Percentiles rank a stretch among this genome's conserved stretches.
phyloP scores from a whole-genome alignment of 2,113 vertebrate species.

The Burhinus oedicnemus region DNA sequence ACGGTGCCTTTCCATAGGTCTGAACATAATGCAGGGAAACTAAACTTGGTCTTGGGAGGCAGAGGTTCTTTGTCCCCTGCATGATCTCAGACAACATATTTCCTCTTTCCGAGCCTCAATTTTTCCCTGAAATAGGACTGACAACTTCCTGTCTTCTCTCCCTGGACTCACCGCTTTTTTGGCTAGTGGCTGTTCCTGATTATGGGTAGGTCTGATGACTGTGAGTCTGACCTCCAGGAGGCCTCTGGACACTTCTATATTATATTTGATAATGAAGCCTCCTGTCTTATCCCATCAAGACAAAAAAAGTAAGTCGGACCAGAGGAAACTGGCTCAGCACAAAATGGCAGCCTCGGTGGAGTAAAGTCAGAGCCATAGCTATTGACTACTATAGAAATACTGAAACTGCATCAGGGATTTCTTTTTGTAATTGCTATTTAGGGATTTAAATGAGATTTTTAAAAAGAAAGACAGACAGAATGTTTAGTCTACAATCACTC shows the following conservation, averaged over 20 bases:
- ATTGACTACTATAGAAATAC: conserved; percentile 60
- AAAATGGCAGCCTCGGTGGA: conserved; percentile 48
- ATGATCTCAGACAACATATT: background rate
- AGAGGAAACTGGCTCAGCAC: conserved; percentile 59
- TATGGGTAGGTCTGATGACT: conserved; percentile 1
- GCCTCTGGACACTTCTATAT: conserved; percentile 41
- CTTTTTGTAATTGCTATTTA: conserved; percentile 66
- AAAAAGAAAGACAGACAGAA: conserved; percentile 61
- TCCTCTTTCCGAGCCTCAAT: background rate
- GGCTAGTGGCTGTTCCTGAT: conserved; percentile 17
- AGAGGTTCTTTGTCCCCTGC: background rate
- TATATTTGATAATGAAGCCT: conserved; percentile 56
- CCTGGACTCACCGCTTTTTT: background rate
- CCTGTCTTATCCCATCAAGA: conserved; percentile 40
- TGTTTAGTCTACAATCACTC: conserved; percentile 68
- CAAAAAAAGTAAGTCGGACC: conserved; percentile 18
- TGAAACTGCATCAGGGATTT: conserved; percentile 67
- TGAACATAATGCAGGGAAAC: background rate
- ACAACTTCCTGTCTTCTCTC: conserved; percentile 10
- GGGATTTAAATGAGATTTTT: conserved; percentile 69
- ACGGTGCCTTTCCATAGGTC: background rate
- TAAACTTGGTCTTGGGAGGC: background rate
- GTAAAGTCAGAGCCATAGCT: conserved; percentile 56
- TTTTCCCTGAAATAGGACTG: background rate
- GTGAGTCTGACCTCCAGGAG: conserved; percentile 25